Conservation (phyloP, 2,113 vertebrate species). For the Ceyx margarethae region DNA sequence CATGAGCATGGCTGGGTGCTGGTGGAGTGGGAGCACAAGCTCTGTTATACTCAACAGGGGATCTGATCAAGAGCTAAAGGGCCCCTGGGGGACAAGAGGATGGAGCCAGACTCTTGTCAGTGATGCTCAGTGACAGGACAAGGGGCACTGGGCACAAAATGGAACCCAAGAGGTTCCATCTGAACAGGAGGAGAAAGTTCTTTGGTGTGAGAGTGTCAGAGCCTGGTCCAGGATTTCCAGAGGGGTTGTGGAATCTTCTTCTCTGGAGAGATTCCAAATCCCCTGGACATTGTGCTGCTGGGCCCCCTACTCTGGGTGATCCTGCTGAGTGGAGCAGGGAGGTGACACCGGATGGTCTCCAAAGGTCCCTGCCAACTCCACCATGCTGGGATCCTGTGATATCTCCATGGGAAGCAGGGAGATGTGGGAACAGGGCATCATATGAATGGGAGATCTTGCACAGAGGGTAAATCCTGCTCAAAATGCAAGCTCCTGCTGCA, state of each 20-base stretch:
- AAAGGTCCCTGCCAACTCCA: background rate
- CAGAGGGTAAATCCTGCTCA: background rate
- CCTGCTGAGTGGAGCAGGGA: background rate
- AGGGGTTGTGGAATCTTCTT: background rate
- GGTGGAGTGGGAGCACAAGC: background rate
- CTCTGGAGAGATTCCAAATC: background rate
- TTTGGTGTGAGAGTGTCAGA: background rate
- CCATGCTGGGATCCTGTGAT: background rate
- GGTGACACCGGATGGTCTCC: background rate
- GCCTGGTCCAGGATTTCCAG: background rate
- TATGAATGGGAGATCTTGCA: accelerated
- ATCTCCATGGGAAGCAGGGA: background rate
- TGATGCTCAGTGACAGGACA: background rate
- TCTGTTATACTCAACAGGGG: background rate
- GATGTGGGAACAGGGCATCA: accelerated
- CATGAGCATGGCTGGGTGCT: accelerated
- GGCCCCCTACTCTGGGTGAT: too few species aligned
- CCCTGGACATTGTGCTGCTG: too few species aligned
- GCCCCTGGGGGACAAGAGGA: background rate
- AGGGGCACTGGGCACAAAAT: too few species aligned
- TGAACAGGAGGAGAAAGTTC: background rate
- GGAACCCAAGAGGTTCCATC: background rate
- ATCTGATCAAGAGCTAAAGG: background rate
- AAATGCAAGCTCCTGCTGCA: background rate
- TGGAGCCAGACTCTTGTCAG: background rate